A percentile compares a stretch with the other conserved stretches of the same genome.
Evolutionary conservation across 2,113 vertebrate genomes (phyloP).

Genomic region (Daboia siamensis): DNA sequence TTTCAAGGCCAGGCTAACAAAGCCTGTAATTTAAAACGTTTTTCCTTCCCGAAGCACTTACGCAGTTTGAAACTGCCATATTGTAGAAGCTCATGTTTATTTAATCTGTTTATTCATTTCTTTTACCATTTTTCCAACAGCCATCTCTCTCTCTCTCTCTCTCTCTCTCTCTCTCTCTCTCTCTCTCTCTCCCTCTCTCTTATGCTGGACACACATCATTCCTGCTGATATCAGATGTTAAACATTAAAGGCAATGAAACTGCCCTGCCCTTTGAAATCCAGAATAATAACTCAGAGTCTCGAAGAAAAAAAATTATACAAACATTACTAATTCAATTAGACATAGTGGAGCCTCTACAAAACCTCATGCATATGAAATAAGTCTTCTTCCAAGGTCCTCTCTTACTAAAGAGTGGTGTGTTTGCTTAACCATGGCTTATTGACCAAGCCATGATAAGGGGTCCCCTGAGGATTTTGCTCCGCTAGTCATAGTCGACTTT

Average conservation of each 20-base stretch:
- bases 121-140: not conserved
- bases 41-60: not conserved
- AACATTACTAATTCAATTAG: not conserved
- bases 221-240: not conserved
- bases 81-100: not conserved
- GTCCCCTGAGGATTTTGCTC: too few species aligned
- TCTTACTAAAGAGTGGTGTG: not conserved
- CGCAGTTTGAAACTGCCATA: not conserved
- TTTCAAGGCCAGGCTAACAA: not conserved
- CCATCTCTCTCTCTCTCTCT: not conserved
- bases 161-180: not conserved
- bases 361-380: not conserved
- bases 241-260: not conserved
- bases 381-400: not conserved
- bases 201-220: not conserved
- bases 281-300: not conserved
- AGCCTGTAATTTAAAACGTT: not conserved
- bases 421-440: too few species aligned
- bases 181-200: too few species aligned
- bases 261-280: not conserved
- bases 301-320: not conserved
- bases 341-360: not conserved
- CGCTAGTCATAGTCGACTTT: too few species aligned
- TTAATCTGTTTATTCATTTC: conserved; percentile 16
- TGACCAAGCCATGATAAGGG: too few species aligned